Base-by-base conservation (phyloP, 2,113 vertebrate species). In the Ahaetulla prasina region DNA sequence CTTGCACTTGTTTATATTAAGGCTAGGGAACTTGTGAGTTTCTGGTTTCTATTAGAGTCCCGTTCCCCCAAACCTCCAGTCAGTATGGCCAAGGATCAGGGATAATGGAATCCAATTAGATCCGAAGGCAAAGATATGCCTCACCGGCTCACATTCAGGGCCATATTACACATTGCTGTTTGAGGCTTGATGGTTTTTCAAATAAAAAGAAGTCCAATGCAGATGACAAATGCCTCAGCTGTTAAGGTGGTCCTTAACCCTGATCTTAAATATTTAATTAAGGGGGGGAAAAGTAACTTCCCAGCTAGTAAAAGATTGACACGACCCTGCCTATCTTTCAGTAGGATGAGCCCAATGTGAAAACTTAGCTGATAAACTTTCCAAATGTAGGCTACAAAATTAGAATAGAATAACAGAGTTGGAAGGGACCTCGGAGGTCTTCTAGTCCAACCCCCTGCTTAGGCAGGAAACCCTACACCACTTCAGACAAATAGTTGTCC, bases 261-360 rank as follows among this genome's bases (percentile, higher is more conserved):
- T 89, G 25, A 35, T 95, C 94, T 97, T 92, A 94, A 97, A 95
- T 96, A 94, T 90, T 22, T 93, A 93, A 93, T 93, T 91, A 1
- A 1, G 7, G 3, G 43, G 3, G 7, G 7, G 0, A 1, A 90
- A 63, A 47, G 85, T 80, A 92, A 54, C 84, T 92, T 92, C 74
- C 84, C 92, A 89, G 53, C 57, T 52, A 80, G 89, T 93, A 89
- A 89, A 35, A 93, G 86, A 90, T 91, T 92, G 87, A 84, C 20
- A 88, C 30, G 85, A 80, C 92, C 93, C 93, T 94, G 94, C 85
- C 91, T 88, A 43, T 3, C 89, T 90, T 94, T 94, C 93, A 94
- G 94, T 27, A 94, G 94, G 92, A 92, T 95, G 91, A 95, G 95
- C 91, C 94, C 68, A 93, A 89, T 63, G 94, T 93, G 92, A 92